These are phyloP conservation scores for Sebastes reedi DNA, from an alignment of 2,797 vertebrate genomes.

Conservation along the genomic window DNA sequence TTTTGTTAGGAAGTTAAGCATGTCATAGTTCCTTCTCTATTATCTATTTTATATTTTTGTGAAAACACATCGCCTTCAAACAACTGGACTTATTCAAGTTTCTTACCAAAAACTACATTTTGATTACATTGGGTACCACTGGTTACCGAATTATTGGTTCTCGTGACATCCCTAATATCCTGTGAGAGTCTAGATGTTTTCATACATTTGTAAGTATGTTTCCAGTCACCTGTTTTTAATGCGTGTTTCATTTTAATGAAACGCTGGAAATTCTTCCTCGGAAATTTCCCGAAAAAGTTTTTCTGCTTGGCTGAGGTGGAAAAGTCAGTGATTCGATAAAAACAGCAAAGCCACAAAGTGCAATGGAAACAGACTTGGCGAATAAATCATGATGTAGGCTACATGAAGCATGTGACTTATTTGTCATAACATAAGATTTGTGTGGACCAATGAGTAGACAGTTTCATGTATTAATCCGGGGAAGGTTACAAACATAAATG, in stretches of 20 bases:
- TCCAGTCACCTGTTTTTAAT: background rate
- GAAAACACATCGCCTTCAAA: too few species aligned
- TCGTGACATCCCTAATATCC: too few species aligned
- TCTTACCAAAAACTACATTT: too few species aligned
- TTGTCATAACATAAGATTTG: background rate
- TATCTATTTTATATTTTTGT: too few species aligned
- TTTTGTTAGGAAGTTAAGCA: too few species aligned
- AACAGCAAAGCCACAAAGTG: background rate
- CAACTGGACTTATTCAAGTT: too few species aligned
- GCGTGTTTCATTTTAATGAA: background rate
- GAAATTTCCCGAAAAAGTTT: background rate
- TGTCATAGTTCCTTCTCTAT: too few species aligned
- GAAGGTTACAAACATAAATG: background rate
- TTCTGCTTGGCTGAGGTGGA: background rate
- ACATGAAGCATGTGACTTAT: background rate
- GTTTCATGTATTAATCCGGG: background rate
- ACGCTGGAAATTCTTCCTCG: background rate
- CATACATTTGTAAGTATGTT: background rate
- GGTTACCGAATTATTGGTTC: too few species aligned
- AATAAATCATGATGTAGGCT: background rate
- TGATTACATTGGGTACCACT: too few species aligned
- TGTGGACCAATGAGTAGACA: background rate
- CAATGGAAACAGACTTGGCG: background rate
- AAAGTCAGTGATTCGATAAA: background rate
- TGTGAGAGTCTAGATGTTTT: background rate